Evolutionary conservation across 2,888 invertebrate genomes (phyloP).

Genomic region (Parnassius glacialis): DNA sequence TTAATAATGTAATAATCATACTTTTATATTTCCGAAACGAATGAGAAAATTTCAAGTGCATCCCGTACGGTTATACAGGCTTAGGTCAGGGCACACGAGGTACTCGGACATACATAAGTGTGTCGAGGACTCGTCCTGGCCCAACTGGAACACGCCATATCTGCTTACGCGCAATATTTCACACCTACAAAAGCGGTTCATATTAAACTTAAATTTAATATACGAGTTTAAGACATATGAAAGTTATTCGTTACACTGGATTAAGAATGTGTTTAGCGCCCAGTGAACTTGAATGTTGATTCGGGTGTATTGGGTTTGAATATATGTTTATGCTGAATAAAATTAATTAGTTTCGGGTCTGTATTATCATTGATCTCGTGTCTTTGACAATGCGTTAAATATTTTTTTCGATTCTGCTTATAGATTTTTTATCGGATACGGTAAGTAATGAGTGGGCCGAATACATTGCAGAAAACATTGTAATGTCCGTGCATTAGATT

Average conservation of each 20-base stretch:
- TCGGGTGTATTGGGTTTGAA: no score
- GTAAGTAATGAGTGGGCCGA: no score
- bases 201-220: conserved; percentile 7
- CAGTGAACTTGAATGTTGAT: no score
- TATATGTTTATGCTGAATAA: no score
- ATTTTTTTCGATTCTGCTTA: no score
- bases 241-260: not conserved
- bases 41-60: conserved; percentile 36
- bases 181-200: conserved; percentile 10
- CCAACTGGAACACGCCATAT: conserved; percentile 24
- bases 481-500: no score
- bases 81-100: conserved; percentile 41
- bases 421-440: no score
- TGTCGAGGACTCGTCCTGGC: conserved; percentile 40
- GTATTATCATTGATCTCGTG: no score
- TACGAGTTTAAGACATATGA: not conserved
- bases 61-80: conserved; percentile 39
- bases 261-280: no score
- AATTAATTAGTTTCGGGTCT: no score
- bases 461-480: no score
- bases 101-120: conserved; percentile 36
- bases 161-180: conserved; percentile 26
- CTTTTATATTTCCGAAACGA: conserved; percentile 9
- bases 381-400: no score
- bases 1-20: conserved; percentile 9